Evolutionary conservation across 2,888 invertebrate genomes (phyloP), one percentile per base, ranked within the genome.

Genomic region (Leucoma salicis): DNA sequence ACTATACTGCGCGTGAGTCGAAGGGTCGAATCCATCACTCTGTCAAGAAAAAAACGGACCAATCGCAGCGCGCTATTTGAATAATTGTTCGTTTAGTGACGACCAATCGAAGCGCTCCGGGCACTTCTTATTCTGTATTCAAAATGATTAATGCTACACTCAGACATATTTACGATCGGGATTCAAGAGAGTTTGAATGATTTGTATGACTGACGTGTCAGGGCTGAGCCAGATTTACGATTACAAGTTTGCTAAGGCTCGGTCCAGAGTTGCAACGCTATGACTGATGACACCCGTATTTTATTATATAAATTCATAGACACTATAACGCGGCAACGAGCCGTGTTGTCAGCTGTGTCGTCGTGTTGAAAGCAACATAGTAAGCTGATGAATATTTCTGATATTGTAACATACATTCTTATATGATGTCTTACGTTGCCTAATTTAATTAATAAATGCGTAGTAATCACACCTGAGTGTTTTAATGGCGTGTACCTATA

Each of bases 11-110:
- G 86, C 86, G 71, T 61, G 86, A 82, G 85, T 83, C 78, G 84
- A 82, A 84, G 85, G 85, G 83, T 74, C 81, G 84, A 77, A 86
- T 84, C 84, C 79, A 86, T 89, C 87, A 86, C 74, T 67, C 74
- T 83, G 83, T 82, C 85, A 78, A 69, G 71, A 70, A 77, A 82
- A 86, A 86, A 85, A 85, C 55, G 63, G 70, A 62, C 88, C 88
- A 89, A 88, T 88, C 72, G 64, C 62, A 57, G 70, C 58, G 63
- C 75, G 63, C 67, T 72, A 76, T 88, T 88, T 85, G 83, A 88
- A 89, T 89, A 89, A 88, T 88, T 86, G 86, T 86, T 82, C 85
- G 78, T 74, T 78, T 74, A 62, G 70, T 62, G 61, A 64, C 72
- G 72, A 66, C 88, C 88, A 89, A 89, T 89, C 60, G 82, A 69